phyloP scores from a whole-genome alignment of 2,113 vertebrate genomes.

The Calidris pugnax region DNA sequence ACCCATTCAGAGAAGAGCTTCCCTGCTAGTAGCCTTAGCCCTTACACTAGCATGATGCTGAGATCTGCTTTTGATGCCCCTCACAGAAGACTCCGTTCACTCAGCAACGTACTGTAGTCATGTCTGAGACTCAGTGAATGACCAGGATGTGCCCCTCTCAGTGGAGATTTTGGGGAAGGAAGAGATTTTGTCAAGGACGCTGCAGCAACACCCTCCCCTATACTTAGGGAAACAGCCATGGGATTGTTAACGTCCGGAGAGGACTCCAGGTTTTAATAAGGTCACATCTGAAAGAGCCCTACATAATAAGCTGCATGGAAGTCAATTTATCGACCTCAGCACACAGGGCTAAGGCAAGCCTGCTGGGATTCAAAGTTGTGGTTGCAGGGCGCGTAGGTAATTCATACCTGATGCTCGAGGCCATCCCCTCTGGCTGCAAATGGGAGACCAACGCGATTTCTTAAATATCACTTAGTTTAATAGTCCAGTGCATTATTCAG shows the following conservation, averaged over 20 bases:
- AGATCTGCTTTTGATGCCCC: not conserved
- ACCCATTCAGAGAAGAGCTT: not conserved
- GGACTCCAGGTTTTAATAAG: conserved; percentile 50
- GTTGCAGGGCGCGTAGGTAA: conserved; percentile 9
- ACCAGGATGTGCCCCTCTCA: not conserved
- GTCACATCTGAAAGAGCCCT: conserved; percentile 50
- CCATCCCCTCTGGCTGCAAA: conserved; percentile 27
- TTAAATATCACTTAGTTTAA: not conserved
- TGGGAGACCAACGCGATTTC: not conserved
- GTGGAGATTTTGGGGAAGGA: not conserved
- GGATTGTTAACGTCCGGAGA: not conserved
- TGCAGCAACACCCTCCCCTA: not conserved
- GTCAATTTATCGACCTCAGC: conserved; percentile 47
- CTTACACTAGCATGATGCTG: not conserved
- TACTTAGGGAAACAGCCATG: not conserved
- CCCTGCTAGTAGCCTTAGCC: not conserved
- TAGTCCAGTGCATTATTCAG: not conserved
- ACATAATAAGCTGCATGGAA: conserved; percentile 52
- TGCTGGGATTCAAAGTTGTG: conserved; percentile 38
- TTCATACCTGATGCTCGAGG: conserved; percentile 38
- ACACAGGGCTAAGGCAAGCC: not conserved
- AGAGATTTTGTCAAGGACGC: not conserved
- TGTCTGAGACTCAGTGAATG: not conserved
- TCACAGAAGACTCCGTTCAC: not conserved
- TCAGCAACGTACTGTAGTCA: not conserved